Evolutionary conservation across 1,140 invertebrate species (phyloP).

Genomic region (Choristoneura fumiferana): DNA sequence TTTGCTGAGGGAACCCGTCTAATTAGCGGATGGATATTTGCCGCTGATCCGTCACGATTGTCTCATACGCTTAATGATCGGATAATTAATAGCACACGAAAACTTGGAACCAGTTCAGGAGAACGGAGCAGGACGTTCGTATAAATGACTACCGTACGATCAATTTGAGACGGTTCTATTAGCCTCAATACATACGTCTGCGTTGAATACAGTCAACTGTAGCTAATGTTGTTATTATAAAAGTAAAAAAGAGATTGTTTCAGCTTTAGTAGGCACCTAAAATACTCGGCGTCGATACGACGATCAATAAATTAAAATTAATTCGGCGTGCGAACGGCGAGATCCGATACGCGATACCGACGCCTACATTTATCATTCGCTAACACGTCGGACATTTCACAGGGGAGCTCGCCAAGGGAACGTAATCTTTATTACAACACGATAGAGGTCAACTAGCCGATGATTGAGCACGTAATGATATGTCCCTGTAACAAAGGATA

Average conservation of each 20-base stretch:
- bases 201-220: not conserved
- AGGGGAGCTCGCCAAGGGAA: constrained; percentile 42
- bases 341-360: constrained; percentile 75
- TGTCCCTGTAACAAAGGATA: constrained; percentile 59
- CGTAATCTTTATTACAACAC: constrained; percentile 48
- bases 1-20: constrained; percentile 31
- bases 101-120: not conserved
- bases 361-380: constrained; percentile 78
- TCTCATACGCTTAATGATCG: constrained; percentile 16
- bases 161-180: not conserved
- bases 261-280: constrained; percentile 64
- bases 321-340: constrained; percentile 75
- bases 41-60: constrained; percentile 25
- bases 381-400: constrained; percentile 75
- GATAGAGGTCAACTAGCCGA: constrained; percentile 44
- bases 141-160: not conserved
- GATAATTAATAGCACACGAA: constrained; percentile 4
- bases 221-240: constrained; percentile 14
- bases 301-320: constrained; percentile 78
- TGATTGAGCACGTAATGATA: constrained; percentile 62
- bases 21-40: constrained; percentile 34
- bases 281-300: constrained; percentile 67
- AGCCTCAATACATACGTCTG: not conserved
- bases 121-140: not conserved
- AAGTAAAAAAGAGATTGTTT: constrained; percentile 34